These are phyloP conservation scores for Acrocephalus scirpaceus DNA, from an alignment of 2,797 vertebrate species.

Conservation along the genomic window DNA sequence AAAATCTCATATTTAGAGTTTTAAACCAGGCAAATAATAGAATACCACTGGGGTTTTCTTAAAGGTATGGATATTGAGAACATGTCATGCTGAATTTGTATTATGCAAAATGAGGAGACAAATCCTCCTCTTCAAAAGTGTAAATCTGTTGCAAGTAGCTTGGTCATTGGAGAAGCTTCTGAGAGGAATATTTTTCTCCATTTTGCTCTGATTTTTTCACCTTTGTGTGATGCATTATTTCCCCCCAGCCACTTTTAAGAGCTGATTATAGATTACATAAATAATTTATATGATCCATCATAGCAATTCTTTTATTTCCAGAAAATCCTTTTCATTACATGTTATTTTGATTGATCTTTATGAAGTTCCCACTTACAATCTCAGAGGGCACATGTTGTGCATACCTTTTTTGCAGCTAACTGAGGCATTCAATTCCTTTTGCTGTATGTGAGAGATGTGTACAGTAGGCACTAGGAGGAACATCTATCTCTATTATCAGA, in stretches of 20 bases:
- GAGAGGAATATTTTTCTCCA: background rate
- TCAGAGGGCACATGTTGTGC: background rate
- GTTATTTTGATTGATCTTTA: constrained; percentile 12
- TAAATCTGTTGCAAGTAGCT: background rate
- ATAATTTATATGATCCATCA: background rate
- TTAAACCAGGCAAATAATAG: background rate
- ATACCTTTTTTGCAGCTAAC: background rate
- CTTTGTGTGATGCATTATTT: background rate
- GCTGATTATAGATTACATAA: background rate
- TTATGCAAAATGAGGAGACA: background rate
- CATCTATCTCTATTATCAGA: background rate
- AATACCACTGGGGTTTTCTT: background rate
- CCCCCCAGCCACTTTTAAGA: background rate
- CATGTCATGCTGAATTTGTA: background rate
- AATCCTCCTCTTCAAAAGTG: background rate
- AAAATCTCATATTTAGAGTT: background rate
- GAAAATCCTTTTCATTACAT: background rate
- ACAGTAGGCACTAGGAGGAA: background rate
- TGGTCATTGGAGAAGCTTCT: background rate
- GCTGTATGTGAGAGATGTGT: background rate
- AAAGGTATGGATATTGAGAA: background rate
- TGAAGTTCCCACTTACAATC: background rate
- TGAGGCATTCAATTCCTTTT: background rate
- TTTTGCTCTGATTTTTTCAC: background rate
- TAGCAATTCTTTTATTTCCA: background rate